These are phyloP conservation scores for Poeciliopsis infans DNA, from an alignment of 2,797 vertebrate genomes.

Conservation along the genomic window DNA sequence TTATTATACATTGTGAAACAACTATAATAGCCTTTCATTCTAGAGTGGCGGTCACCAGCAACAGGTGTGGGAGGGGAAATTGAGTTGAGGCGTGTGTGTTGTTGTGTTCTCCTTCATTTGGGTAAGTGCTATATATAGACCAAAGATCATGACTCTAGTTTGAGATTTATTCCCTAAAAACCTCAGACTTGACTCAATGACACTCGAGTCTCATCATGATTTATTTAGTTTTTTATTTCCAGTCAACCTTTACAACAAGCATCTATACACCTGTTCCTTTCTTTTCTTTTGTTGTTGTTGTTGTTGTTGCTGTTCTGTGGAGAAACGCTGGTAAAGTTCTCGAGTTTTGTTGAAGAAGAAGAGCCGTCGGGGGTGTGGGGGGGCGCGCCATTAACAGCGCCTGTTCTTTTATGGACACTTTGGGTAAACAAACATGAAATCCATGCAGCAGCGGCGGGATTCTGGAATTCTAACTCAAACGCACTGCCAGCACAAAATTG, in stretches of 20 bases:
- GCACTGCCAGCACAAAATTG: conserved; percentile 26
- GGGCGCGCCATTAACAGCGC: conserved; percentile 54
- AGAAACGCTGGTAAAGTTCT: conserved; percentile 8
- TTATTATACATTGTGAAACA: neutral
- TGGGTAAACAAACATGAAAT: conserved; percentile 65
- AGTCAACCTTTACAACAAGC: neutral
- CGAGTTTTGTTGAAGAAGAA: conserved; percentile 37
- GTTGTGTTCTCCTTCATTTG: neutral
- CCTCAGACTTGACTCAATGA: neutral
- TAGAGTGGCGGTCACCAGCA: neutral
- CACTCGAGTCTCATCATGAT: neutral
- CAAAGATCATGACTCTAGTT: neutral
- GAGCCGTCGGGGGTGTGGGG: neutral
- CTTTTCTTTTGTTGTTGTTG: neutral
- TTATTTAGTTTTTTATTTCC: neutral
- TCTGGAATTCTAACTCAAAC: conserved; percentile 26
- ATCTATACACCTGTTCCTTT: neutral
- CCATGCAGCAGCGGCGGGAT: conserved; percentile 39
- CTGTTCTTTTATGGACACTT: conserved; percentile 38
- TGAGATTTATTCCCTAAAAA: neutral
- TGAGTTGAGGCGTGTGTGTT: neutral
- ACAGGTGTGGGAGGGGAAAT: neutral
- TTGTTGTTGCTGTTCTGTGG: conserved; percentile 15
- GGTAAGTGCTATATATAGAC: neutral
- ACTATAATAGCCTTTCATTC: neutral